Base-by-base conservation (phyloP, 2,113 vertebrate species). In the Platichthys stellatus region DNA sequence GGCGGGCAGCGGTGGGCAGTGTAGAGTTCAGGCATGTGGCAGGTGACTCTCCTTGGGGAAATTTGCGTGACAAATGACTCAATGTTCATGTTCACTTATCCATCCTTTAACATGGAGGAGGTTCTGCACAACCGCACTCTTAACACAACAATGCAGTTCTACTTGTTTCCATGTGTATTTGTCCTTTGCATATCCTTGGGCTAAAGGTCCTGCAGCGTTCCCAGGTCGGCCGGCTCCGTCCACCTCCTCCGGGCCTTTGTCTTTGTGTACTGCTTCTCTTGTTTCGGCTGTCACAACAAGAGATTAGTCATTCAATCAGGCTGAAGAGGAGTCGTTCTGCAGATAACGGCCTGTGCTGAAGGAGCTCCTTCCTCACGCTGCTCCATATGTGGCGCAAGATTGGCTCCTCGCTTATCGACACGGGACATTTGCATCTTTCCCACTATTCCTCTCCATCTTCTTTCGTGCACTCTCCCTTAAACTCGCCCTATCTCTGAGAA, bases 301-400 rank as follows among this genome's bases (percentile, higher is more conserved):
- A 92, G 91, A 94, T 91, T 91, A 92, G 85, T 93, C 90, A 92
- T 91, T 93, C 91, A 92, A 90, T 94, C 90, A 92, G 83, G 76
- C 86, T 90, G 86, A 91, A 83, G 88, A 90, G 87, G 71, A 87
- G 84, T 85, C 66, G 45, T 86, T 72, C 81, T 28, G 68, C 82
- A 89, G 92, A 93, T 93, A 93, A 94, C 90, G 20, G 69, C 69
- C 63, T 4, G 9, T 49, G 74, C 85, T 90, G 72, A 89, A 91
- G 90, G 73, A 91, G 86, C 82, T 78, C 74, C 85, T 78, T 90
- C 81, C 84, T 83, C 74, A 78, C 38, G 18, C 84, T n/a, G 31
- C 82, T 82, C 81, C 86, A 86, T 88, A 80, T 90, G 88, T 89
- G 63, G 77, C 61, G 57, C 45, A 71, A 91, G 88, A 92, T 89